These are phyloP conservation scores for Furnarius figulus DNA, from an alignment of 2,113 vertebrate genomes.

Conservation along the genomic window DNA sequence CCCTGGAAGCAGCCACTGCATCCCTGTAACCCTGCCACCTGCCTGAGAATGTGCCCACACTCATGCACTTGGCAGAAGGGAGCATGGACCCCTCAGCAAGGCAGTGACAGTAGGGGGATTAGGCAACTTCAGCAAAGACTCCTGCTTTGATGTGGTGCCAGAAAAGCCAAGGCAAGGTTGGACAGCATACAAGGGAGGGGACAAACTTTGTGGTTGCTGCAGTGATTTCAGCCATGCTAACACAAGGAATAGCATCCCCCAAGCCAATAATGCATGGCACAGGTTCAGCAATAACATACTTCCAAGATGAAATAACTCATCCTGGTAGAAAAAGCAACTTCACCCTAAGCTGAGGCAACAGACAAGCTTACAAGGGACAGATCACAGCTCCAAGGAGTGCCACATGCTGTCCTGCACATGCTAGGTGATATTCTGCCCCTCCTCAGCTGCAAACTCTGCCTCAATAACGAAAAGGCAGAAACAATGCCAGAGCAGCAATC, in stretches of 20 bases:
- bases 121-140: neutral
- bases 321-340: neutral
- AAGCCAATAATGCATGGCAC: neutral
- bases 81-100: neutral
- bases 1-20: neutral
- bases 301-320: neutral
- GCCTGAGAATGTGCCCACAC: neutral
- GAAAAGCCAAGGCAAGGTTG: neutral
- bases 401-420: accelerated
- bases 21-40: too few species aligned
- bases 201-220: too few species aligned
- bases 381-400: neutral
- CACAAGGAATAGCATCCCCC: neutral
- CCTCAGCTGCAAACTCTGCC: neutral
- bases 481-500: neutral
- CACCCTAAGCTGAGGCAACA: neutral
- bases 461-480: neutral
- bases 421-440: neutral
- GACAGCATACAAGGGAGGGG: neutral
- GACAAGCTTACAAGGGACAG: neutral
- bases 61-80: neutral
- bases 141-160: neutral
- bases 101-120: neutral
- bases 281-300: neutral
- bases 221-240: neutral